Base-by-base conservation (phyloP, 2,113 vertebrate species). In the Nestor notabilis region DNA sequence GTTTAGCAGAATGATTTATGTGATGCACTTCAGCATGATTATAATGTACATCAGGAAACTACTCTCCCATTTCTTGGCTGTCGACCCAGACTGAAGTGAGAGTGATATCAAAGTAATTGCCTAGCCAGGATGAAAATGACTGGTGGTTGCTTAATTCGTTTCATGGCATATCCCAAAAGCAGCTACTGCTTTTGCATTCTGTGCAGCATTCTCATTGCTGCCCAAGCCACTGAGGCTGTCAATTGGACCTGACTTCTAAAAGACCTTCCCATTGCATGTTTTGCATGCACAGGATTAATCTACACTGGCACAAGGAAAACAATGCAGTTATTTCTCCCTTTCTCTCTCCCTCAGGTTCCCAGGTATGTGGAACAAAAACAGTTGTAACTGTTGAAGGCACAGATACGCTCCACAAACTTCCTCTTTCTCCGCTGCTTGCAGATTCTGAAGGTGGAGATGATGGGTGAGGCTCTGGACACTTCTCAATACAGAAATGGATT, bases 381-480 rank as follows among this genome's bases (percentile, higher is more conserved):
- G 85, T 71, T 58, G 83, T 98, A 71, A 96, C 93, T 44, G 24
- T 97, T 84, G 93, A 93, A 92, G 94, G 95, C 61, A 95, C 72
- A 2, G 89, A 95, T 28, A 72, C 1, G 0, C 60, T 88, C 29
- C 83, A 97, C 79, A 95, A 31, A 49, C 96, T 98, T 88, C 77
- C 96, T 79, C 68, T 97, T 63, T 84, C 76, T 71, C 97, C 97
- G 14, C 68, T 97, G 39, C 47, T 97, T 71, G 28, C 56, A 27
- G 89, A 88, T 44, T 56, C 72, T 81, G 46, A 66, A 7, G 25
- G 70, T 52, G 85, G 72, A 85, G 77, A 66, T 13, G 75, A 79
- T 4, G 11, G 96, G 97, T 98, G 76, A 95, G 94, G 23, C n/a
- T 87, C 69, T 79, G 24, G 49, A 69, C 18, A 25, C 14, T 66